These are phyloP conservation scores for Elegia similella DNA, from an alignment of 2,888 invertebrate genomes.

Conservation along the genomic window DNA sequence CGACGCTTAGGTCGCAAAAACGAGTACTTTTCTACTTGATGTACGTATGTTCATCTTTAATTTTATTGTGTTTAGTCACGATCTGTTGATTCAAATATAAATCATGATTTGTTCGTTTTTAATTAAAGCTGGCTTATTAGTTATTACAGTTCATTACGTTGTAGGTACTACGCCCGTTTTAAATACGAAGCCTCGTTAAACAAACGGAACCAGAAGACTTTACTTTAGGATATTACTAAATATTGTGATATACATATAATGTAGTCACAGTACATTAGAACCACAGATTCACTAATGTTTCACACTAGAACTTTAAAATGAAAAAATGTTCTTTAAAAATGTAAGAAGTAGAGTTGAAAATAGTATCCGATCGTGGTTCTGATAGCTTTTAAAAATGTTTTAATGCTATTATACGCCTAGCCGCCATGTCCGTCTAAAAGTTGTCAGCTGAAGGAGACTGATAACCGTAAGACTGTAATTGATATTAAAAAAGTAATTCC, in stretches of 20 bases:
- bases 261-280: no score
- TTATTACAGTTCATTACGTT: not conserved
- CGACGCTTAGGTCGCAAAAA: conserved; percentile 49
- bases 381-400: not conserved
- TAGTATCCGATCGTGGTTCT: not conserved
- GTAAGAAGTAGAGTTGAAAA: not conserved
- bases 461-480: conserved; percentile 1
- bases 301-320: no score
- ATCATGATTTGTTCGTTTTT: conserved; percentile 8
- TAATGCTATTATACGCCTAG: not conserved
- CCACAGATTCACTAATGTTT: no score
- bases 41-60: conserved; percentile 16
- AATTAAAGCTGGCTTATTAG: conserved; percentile 6
- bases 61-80: conserved; percentile 16
- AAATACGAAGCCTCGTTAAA: not conserved
- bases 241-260: no score
- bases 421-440: conserved; percentile 24
- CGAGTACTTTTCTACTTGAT: conserved; percentile 35
- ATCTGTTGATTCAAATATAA: conserved; percentile 17
- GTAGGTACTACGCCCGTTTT: not conserved
- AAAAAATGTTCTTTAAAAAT: no score
- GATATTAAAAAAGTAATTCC: not conserved
- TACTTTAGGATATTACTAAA: no score
- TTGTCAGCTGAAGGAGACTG: not conserved
- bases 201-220: not conserved